These are phyloP conservation scores for Lytechinus variegatus DNA, from an alignment of 35 echinoderm and acorn worm species.

Conservation along the genomic window DNA sequence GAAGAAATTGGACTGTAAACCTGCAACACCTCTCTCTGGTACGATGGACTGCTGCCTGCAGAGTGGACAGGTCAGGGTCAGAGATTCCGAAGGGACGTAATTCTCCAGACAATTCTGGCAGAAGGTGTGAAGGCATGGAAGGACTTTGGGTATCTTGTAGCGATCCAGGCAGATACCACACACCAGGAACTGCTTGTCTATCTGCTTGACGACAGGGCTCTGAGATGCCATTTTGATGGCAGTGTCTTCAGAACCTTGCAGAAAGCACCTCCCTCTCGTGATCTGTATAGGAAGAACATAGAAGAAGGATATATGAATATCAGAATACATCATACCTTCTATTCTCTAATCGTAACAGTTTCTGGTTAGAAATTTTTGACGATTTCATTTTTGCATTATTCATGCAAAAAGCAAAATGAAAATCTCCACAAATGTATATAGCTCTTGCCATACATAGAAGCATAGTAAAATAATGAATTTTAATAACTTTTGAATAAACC, in stretches of 20 bases:
- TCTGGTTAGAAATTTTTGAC: no score
- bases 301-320: background rate
- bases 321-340: background rate
- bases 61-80: conserved; percentile 88
- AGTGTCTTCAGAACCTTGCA: conserved; percentile 37
- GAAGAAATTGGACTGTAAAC: conserved; percentile 95
- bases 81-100: conserved; percentile 88
- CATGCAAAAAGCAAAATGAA: no score
- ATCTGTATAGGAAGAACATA: conserved; percentile 16
- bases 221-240: conserved; percentile 84
- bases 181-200: conserved; percentile 96
- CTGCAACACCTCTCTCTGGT: conserved; percentile 82
- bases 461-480: no score
- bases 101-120: conserved; percentile 98
- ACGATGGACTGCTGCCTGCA: conserved; percentile 97
- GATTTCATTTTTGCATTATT: no score
- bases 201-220: conserved; percentile 99
- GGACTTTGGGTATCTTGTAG: conserved; percentile 90
- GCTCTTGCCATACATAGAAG: no score
- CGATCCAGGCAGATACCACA: conserved; percentile 98
- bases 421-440: no score
- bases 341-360: background rate
- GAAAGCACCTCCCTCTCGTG: conserved; percentile 36
- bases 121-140: conserved; percentile 96
- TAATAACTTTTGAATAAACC: no score